Base-by-base conservation (phyloP, 1,140 invertebrate species). In the Rhopalosiphum padi region DNA sequence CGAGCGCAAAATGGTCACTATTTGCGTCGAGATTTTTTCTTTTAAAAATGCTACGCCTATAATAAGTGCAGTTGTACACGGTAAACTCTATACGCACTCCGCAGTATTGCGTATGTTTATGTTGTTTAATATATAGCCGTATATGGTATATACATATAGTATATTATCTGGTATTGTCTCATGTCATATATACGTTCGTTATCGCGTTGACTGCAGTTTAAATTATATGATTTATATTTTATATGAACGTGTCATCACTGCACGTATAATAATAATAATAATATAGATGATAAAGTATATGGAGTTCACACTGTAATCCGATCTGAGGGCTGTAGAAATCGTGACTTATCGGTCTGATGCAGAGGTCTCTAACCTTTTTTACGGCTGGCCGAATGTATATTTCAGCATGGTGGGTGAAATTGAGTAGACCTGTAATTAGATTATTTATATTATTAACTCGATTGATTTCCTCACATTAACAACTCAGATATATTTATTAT, bases 141-240 rank as follows among this genome's bases (percentile, higher is more conserved):
- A 77, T 77, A 77, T 15, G 60, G 15, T 5, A 18, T 35, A n/a
- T n/a, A 68, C 0, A 4, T n/a, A 77, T n/a, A 77, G 15, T n/a
- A n/a, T 77, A n/a, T 77, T 77, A 77, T 77, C 60, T n/a, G n/a
- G n/a, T n/a, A 77, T 77, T 35, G n/a, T 77, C 30, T 77, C n/a
- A n/a, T 77, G 60, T 77, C 60, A 77, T 77, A 77, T 77, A 77
- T 77, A n/a, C 60, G 60, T n/a, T 77, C 30, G 60, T 77, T 77
- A 77, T 77, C n/a, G 60, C n/a, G 30, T 77, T n/a, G 15, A n/a
- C 60, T 77, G n/a, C 30, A 18, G n/a, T 77, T 77, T 77, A 21
- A 77, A 77, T n/a, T 77, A n/a, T 68, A n/a, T 77, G 60, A 77
- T n/a, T 77, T 77, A 77, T 18, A 77, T 77, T 77, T 77, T 77